A percentile compares a stretch with the other conserved stretches of the same genome.
Conservation (phyloP, 2,888 invertebrate genomes). For the Netelia fuscicornis region DNA sequence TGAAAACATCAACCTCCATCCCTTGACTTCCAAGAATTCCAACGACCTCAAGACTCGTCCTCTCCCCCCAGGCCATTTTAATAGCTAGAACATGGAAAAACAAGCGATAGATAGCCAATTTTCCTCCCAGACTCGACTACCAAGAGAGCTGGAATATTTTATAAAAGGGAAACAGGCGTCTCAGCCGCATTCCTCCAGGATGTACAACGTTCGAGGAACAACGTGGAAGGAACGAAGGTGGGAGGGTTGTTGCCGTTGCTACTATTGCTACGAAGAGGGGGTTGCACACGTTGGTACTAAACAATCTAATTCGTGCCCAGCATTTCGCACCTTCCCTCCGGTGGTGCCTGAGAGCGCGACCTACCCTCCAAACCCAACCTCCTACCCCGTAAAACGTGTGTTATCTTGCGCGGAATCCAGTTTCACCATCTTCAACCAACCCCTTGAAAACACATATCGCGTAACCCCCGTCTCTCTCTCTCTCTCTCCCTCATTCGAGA, state of each 20-base stretch:
- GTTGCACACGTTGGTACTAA: constrained; percentile 64
- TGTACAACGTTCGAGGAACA: constrained; percentile 1
- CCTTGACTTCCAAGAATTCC: background rate
- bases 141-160: background rate
- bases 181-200: constrained; percentile 43
- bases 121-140: background rate
- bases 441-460: constrained; percentile 45
- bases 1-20: background rate
- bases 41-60: background rate
- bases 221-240: background rate
- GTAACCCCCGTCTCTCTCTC: constrained; percentile 15
- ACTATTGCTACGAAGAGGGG: background rate
- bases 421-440: constrained; percentile 33
- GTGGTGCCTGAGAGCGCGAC: constrained; percentile 11
- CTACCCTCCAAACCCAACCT: background rate
- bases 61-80: background rate
- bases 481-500: constrained; percentile 19
- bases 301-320: constrained; percentile 69
- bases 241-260: background rate
- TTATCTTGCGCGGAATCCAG: constrained; percentile 68
- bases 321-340: constrained; percentile 62
- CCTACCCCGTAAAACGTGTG: constrained; percentile 66
- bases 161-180: constrained; percentile 19
- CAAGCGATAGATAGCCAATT: constrained; percentile 41
- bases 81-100: constrained; percentile 13